These are phyloP conservation scores for Aphrophora alni DNA, from an alignment of 2,888 invertebrate species.

Conservation along the genomic window DNA sequence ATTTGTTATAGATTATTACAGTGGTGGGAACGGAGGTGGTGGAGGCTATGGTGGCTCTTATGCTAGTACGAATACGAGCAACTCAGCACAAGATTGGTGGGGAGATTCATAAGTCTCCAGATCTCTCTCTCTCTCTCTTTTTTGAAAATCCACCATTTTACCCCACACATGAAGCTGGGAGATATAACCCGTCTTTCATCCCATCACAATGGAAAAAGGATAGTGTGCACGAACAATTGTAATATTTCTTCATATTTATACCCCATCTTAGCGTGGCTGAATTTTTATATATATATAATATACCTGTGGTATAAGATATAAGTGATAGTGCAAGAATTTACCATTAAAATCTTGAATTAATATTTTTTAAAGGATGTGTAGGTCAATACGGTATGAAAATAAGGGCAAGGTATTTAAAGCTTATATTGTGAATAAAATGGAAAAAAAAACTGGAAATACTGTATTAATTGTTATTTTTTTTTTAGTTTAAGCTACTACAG, in stretches of 20 bases:
- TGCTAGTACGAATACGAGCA: background rate
- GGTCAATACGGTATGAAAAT: background rate
- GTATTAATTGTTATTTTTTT: background rate
- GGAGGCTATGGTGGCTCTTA: background rate
- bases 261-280: background rate
- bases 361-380: background rate
- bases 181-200: background rate
- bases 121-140: background rate
- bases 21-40: background rate
- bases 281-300: conserved; percentile 2
- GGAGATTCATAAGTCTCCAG: background rate
- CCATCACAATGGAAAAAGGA: background rate
- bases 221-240: conserved; percentile 2
- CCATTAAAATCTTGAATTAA: background rate
- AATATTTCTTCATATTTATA: conserved; percentile 4
- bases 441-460: too few species aligned
- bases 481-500: background rate
- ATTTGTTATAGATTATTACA: background rate
- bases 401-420: background rate
- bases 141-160: background rate
- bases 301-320: background rate
- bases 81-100: background rate
- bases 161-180: background rate
- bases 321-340: background rate
- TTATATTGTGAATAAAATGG: background rate